These are phyloP conservation scores for Marmota flaviventris DNA, from an alignment of 2,113 vertebrate species.

Conservation along the genomic window DNA sequence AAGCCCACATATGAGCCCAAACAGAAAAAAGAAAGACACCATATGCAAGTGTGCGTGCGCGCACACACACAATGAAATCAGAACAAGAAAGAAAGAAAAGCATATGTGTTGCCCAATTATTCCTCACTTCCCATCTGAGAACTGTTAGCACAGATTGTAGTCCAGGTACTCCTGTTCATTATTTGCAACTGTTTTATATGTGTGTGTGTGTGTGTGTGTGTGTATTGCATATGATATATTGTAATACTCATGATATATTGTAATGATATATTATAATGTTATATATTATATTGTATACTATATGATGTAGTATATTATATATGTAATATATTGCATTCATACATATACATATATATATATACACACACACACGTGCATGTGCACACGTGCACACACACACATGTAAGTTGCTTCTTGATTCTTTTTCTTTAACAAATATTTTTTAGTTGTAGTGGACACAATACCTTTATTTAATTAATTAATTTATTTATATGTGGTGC, in stretches of 20 bases:
- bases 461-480: no score
- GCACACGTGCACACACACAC: no score
- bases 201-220: no score
- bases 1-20: not conserved
- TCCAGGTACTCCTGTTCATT: not conserved
- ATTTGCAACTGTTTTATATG: not conserved
- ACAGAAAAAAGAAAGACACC: not conserved
- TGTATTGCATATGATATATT: no score
- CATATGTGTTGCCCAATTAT: not conserved
- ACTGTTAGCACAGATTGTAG: not conserved
- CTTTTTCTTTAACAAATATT: not conserved
- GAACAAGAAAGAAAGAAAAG: not conserved
- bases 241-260: no score
- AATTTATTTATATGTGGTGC: no score
- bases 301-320: no score
- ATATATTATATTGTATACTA: no score
- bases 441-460: no score
- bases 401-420: not conserved
- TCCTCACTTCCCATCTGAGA: not conserved
- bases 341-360: not conserved
- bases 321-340: no score
- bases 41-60: not conserved
- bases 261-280: no score
- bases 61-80: not conserved
- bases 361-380: no score